Base-by-base conservation (phyloP, 2,888 invertebrate species). In the Calephelis perditalis region DNA sequence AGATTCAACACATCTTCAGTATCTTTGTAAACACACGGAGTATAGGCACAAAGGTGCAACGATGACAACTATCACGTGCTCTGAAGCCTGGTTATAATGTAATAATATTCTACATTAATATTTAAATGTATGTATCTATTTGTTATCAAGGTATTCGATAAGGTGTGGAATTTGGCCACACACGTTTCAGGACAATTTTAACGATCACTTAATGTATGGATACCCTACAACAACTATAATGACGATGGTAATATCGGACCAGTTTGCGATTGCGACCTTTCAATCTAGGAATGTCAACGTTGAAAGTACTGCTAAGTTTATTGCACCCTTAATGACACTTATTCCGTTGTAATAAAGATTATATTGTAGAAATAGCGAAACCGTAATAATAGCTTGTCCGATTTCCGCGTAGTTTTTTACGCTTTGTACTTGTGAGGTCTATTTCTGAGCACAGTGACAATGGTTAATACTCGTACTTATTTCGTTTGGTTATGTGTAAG, bases 201-300 rank as follows among this genome's bases (percentile, higher is more conserved):
- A 49, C 0, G 26, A 49, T 5, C 9, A 5, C 49, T 15, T 4
- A 15, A 3, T 49, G 15, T 26, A 52, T 52, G 52, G 52, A 9
- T 52, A 35, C 52, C 35, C 52, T 52, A 52, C 26, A 52, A 5
- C 7, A 26, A 52, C 52, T 52, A 52, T 52, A 52, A 60, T 67
- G 68, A 68, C 68, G 67, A 67, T 64, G 70, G 75, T 78, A 81
- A 81, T 73, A 61, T 64, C 67, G 72, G 68, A 75, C 75, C 73
- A 76, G 76, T 76, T 76, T 76, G 75, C 76, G 76, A 78, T 75
- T 75, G 75, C 75, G 76, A 78, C 77, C 78, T 78, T 77, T 76
- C 77, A 73, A 73, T 75, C 72, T 66, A 70, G 73, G 75, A 77
- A 76, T 77, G 77, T 77, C 77, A 77, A 74, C 74, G 74, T 75